Evolutionary conservation across 2,113 vertebrate genomes (phyloP).

Genomic region (Oncorhynchus gorbuscha): DNA sequence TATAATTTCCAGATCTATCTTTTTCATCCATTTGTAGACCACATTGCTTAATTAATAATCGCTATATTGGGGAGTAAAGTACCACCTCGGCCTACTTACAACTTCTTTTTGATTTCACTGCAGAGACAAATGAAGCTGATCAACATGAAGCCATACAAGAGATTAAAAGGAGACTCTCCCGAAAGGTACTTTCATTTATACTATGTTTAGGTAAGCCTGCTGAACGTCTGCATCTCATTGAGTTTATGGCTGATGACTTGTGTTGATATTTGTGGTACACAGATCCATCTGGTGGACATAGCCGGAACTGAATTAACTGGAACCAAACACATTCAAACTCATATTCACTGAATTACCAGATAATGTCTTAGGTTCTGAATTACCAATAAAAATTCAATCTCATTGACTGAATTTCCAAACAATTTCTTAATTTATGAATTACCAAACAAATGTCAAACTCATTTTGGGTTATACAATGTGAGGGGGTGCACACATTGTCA

Average conservation of each 20-base stretch:
- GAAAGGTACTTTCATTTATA: conserved; percentile 79
- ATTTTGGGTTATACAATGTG: too few species aligned
- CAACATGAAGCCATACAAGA: conserved; percentile 95
- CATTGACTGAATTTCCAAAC: too few species aligned
- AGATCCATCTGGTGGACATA: conserved; percentile 40
- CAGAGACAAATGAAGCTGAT: conserved; percentile 95
- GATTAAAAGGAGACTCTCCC: conserved; percentile 92
- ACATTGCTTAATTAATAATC: too few species aligned
- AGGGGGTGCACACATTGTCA: too few species aligned
- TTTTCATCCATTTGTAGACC: too few species aligned
- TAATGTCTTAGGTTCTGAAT: too few species aligned
- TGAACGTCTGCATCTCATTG: background rate
- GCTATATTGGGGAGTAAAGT: background rate
- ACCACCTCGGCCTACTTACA: background rate
- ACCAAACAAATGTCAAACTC: too few species aligned
- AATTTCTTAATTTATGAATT: too few species aligned
- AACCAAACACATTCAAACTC: too few species aligned
- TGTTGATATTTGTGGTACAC: conserved; percentile 6
- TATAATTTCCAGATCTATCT: too few species aligned
- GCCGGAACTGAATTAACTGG: background rate
- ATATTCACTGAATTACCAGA: too few species aligned
- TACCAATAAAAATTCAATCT: too few species aligned
- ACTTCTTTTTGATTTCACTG: conserved; percentile 21
- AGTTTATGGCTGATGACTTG: background rate
- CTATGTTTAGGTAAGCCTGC: background rate